Evolutionary conservation across 2,113 vertebrate species (phyloP).

Genomic region (Redunca redunca): DNA sequence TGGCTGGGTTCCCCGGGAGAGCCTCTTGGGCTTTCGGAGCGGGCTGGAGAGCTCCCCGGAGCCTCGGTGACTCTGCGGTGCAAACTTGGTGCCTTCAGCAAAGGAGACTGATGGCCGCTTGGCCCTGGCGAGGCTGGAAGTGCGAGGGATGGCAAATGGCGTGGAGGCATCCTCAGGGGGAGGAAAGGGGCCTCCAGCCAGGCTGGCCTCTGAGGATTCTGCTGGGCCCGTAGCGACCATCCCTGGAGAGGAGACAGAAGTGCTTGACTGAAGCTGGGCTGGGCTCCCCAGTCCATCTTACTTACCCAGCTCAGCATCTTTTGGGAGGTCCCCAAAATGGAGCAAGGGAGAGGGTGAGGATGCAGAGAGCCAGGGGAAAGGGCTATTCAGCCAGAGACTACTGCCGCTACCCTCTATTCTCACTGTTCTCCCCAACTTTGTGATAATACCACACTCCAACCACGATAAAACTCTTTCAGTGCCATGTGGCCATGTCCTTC

Average conservation of each 20-base stretch:
- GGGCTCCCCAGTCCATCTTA: background rate
- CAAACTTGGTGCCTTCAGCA: conserved; percentile 95
- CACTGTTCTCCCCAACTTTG: background rate
- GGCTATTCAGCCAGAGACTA: fast-evolving
- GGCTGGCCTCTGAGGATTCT: conserved; percentile 75
- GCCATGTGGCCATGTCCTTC: background rate
- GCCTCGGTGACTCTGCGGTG: conserved; percentile 79
- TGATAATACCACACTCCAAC: background rate
- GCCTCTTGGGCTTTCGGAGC: conserved; percentile 83
- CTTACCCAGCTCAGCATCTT: background rate
- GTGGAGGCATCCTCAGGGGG: conserved; percentile 86
- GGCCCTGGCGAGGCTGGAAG: conserved; percentile 94
- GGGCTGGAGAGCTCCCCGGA: conserved; percentile 81
- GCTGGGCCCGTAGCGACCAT: conserved; percentile 65
- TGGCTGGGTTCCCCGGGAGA: conserved; percentile 66
- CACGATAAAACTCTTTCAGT: background rate
- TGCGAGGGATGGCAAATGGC: conserved; percentile 92
- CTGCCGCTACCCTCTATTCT: background rate
- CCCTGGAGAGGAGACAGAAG: conserved; percentile 25
- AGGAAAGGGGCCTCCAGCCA: conserved; percentile 81
- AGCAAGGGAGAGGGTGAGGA: background rate
- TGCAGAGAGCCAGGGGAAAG: background rate
- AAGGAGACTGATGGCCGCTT: conserved; percentile 96
- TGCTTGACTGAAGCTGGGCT: background rate
- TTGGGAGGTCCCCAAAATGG: background rate